Conservation (phyloP, 1,140 invertebrate genomes). For the Drosophila tsacasi region DNA sequence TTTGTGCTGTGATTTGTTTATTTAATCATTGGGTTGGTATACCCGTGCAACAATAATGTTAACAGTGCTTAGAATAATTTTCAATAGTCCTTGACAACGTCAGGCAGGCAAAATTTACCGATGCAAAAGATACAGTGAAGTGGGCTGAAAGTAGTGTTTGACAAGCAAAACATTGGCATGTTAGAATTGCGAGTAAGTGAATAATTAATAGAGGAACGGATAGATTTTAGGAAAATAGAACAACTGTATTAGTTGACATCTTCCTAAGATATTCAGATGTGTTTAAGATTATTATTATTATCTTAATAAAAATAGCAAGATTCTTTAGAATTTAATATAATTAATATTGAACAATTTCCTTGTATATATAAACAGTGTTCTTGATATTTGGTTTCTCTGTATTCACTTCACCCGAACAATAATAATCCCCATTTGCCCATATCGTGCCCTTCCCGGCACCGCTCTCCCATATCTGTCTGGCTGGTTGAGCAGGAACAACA, state of each 20-base stretch:
- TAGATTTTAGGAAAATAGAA: no score
- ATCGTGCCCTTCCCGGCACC: conserved; percentile 8
- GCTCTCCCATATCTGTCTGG: conserved; percentile 36
- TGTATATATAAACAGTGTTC: background rate
- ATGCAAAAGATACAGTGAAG: background rate
- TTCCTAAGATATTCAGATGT: no score
- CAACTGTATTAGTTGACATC: no score
- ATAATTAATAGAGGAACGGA: no score
- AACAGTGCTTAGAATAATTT: conserved; percentile 43
- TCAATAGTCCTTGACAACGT: conserved; percentile 62
- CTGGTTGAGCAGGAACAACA: conserved; percentile 65
- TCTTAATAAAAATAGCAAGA: background rate
- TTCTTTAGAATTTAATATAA: background rate
- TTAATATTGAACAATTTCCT: background rate
- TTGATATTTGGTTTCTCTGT: background rate
- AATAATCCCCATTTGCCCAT: conserved; percentile 68
- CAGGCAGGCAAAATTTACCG: conserved; percentile 25
- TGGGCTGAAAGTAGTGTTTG: background rate
- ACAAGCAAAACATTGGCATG: background rate
- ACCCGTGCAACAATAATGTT: conserved; percentile 27
- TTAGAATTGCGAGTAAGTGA: background rate
- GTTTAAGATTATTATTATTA: background rate
- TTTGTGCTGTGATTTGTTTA: conserved; percentile 30
- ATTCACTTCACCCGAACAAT: conserved; percentile 57
- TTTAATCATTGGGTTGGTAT: conserved; percentile 61